These are phyloP conservation scores for Pleuronectes platessa DNA, from an alignment of 2,113 vertebrate genomes.

Conservation along the genomic window DNA sequence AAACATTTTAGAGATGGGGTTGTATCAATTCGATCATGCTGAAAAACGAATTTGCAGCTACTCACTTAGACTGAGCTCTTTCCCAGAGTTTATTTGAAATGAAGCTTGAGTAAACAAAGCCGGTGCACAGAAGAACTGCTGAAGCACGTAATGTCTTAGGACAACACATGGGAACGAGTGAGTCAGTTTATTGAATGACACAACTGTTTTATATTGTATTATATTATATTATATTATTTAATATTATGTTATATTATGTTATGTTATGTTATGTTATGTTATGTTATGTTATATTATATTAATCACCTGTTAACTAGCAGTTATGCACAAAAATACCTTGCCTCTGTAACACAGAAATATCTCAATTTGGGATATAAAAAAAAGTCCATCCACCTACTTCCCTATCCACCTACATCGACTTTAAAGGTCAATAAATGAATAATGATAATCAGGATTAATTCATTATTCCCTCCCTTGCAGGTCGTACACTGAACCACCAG, in stretches of 20 bases:
- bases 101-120: background rate
- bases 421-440: background rate
- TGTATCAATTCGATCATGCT: background rate
- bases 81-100: background rate
- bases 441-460: background rate
- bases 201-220: background rate
- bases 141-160: conserved; percentile 3
- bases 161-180: background rate
- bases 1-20: background rate
- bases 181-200: background rate
- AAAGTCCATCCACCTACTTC: no score
- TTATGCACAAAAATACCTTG: no score
- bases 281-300: no score
- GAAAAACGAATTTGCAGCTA: no score
- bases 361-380: no score
- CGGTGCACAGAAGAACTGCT: background rate
- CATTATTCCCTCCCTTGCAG: conserved; percentile 32
- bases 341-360: no score
- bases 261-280: background rate
- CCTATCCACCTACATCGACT: no score
- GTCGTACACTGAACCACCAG: conserved; percentile 84
- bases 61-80: background rate
- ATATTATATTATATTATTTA: no score
- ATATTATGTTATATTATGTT: no score
- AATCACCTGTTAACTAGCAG: no score